Evolutionary conservation across 1,140 invertebrate species (phyloP).

Genomic region (Akabosia matsudoensis): DNA sequence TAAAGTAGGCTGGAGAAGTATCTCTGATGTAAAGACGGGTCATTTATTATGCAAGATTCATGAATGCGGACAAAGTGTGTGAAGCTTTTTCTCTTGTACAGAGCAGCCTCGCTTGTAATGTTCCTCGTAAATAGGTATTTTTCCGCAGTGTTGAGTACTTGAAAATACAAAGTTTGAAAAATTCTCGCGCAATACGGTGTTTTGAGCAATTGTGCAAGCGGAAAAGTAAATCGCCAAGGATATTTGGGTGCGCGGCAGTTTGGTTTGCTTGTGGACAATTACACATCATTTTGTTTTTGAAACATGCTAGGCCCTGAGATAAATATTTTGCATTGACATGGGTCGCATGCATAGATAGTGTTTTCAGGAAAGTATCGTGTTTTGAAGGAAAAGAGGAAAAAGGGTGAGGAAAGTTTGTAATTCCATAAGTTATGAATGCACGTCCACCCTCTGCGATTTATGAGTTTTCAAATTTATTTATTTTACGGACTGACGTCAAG

Average conservation of each 20-base stretch:
- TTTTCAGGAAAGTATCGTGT: background rate
- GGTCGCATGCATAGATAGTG: background rate
- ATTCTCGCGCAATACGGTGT: no score
- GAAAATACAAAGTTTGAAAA: no score
- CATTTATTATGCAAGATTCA: constrained; percentile 25
- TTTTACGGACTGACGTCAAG: constrained; percentile 15
- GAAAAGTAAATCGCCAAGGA: no score
- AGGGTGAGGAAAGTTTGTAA: constrained; percentile 22
- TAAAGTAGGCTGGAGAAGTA: background rate
- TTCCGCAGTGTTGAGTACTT: constrained; percentile 23
- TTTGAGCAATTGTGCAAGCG: no score
- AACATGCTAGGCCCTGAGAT: no score
- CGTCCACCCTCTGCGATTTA: constrained; percentile 20
- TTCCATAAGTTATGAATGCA: constrained; percentile 20
- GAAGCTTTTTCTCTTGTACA: no score
- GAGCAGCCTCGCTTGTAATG: no score
- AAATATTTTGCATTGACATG: background rate
- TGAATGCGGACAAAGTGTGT: no score
- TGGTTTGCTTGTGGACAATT: no score
- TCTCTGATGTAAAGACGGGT: background rate
- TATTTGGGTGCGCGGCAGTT: no score
- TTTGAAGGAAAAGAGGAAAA: background rate
- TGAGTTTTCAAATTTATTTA: constrained; percentile 24
- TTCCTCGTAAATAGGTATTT: no score
- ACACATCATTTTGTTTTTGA: no score